These are phyloP conservation scores for Hyaena hyaena DNA, from an alignment of 2,113 vertebrate genomes.

Conservation along the genomic window DNA sequence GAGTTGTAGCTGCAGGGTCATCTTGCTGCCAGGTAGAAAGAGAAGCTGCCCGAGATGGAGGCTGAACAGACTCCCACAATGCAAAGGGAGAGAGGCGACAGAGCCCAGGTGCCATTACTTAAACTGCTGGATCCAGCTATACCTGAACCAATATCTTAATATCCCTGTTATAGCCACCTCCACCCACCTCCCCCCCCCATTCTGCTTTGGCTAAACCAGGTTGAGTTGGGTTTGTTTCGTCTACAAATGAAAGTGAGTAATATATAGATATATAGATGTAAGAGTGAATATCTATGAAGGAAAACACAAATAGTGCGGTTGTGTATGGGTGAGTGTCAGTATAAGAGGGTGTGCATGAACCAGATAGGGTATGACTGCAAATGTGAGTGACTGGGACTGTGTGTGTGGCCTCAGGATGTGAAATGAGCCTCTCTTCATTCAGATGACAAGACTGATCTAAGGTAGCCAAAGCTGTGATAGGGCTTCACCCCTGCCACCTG, in stretches of 20 bases:
- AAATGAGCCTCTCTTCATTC: neutral
- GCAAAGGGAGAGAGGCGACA: neutral
- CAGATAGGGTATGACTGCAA: neutral
- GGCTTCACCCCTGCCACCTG: neutral
- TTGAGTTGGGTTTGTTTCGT: neutral
- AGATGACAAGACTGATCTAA: neutral
- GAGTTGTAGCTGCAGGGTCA: neutral
- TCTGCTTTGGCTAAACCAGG: neutral
- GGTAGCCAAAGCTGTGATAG: neutral
- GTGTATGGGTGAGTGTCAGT: neutral
- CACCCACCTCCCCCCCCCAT: neutral
- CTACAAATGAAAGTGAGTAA: neutral
- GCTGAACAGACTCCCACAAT: neutral
- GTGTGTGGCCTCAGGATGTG: neutral
- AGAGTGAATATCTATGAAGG: neutral
- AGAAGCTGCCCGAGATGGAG: neutral
- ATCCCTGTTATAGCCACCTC: neutral
- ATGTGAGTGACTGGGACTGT: neutral
- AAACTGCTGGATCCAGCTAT: neutral
- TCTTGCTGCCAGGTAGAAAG: neutral
- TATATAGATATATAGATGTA: neutral
- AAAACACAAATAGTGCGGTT: neutral
- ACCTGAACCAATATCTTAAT: neutral
- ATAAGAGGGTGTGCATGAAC: neutral
- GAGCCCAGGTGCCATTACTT: neutral